Conservation (phyloP, 2,113 vertebrate species). For the Chlamydotis undulata region DNA sequence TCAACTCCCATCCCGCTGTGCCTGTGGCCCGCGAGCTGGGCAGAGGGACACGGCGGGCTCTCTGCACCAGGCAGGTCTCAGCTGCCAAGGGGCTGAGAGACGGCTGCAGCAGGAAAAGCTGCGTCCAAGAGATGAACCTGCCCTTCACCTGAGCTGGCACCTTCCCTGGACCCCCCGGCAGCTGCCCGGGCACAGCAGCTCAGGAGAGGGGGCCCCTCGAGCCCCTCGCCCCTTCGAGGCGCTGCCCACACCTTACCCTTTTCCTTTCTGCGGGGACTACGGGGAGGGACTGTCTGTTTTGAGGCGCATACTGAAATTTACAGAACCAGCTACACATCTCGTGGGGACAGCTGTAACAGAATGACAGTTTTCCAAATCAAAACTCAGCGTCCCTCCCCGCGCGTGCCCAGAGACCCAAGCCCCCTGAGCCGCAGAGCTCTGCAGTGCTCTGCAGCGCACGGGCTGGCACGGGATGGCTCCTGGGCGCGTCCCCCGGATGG, state of each 20-base stretch:
- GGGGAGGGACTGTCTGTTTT: accelerated
- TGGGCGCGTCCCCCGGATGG: accelerated
- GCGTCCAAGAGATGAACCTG: accelerated
- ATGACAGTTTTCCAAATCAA: background rate
- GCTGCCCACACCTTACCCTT: background rate
- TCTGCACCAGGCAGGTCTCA: background rate
- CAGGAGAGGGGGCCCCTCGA: too few relatives aligned
- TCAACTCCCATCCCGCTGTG: accelerated
- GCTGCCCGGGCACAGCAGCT: too few relatives aligned
- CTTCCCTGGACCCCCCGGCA: background rate
- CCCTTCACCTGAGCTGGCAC: background rate
- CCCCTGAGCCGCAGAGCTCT: accelerated
- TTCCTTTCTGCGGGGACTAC: accelerated
- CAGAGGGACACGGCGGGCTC: accelerated
- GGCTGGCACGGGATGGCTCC: background rate
- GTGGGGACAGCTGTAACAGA: accelerated
- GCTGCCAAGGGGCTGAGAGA: background rate
- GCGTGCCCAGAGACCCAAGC: accelerated
- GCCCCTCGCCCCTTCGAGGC: too few relatives aligned
- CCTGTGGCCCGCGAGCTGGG: accelerated
- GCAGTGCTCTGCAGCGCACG: background rate
- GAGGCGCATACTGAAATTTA: accelerated
- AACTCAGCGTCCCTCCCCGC: accelerated
- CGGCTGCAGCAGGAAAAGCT: accelerated
- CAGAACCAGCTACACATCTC: accelerated